phyloP scores from a whole-genome alignment of 1,140 invertebrate genomes.

The Diorhabda sublineata region DNA sequence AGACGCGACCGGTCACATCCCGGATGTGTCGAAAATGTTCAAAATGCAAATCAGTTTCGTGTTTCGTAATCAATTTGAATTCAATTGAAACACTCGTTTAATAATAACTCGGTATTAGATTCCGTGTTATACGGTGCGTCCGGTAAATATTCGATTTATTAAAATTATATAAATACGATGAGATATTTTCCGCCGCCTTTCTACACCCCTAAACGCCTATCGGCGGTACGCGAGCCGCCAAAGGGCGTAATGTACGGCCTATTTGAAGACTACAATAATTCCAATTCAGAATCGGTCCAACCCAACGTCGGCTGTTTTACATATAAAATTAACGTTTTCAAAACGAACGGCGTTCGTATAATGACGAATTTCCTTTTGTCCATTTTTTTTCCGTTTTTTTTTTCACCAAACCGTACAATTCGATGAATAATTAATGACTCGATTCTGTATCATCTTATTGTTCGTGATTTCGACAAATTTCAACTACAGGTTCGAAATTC shows the following conservation, averaged over 20 bases:
- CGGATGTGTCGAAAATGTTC: neutral
- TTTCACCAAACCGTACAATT: neutral
- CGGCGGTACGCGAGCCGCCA: constrained; percentile 25
- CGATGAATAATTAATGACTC: neutral
- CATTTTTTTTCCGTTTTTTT: neutral
- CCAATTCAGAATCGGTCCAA: constrained; percentile 19
- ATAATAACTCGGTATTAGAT: neutral
- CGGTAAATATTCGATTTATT: neutral
- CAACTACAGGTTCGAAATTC: no score
- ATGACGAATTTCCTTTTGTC: neutral
- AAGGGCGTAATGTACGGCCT: constrained; percentile 31
- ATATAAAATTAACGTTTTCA: constrained; percentile 13
- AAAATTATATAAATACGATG: constrained; percentile 19
- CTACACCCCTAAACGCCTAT: constrained; percentile 30
- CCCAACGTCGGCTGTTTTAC: constrained; percentile 13
- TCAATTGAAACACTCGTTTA: neutral
- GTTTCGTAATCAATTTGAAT: constrained; percentile 4
- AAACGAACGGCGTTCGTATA: constrained; percentile 2
- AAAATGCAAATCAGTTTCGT: constrained; percentile 1
- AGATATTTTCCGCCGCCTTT: constrained; percentile 23
- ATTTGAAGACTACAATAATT: constrained; percentile 24
- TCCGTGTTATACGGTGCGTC: neutral
- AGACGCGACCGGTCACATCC: neutral
- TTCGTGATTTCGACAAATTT: no score
- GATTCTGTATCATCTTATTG: no score